Base-by-base conservation (phyloP, 2,888 invertebrate species). In the Gasteruption jaculator region DNA sequence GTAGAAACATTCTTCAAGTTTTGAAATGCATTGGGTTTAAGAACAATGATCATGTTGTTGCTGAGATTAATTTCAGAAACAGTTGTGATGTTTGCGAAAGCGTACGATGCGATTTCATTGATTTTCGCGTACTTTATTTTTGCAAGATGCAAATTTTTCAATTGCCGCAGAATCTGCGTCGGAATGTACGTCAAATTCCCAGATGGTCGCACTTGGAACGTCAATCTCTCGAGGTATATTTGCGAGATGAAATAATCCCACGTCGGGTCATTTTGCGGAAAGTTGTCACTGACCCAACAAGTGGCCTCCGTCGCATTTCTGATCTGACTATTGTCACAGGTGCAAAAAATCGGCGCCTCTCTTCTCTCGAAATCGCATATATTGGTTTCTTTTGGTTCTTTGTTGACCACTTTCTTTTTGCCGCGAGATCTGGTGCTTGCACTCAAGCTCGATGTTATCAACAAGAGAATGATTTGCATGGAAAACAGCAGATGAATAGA, bases 171-270 rank as follows among this genome's bases (percentile, higher is more conserved):
- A 30, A 84, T 80, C 63, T 80, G 80, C 12, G 82, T 83, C 4
- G 88, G 88, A 48, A 88, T 77, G 60, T 82, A 84, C 43, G 78
- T 80, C 45, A 88, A 73, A 14, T 79, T 78, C 11, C 83, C 83
- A 60, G 81, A 81, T 38, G 81, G 80, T 50, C 84, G 79, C 31
- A 86, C 80, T 58, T 83, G 80, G 61, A 89, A 82, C 58, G 81
- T 82, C 55, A 89, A 75, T 66, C 82, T 81, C 60, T 80, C 76
- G 52, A 88, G 69, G 56, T 79, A 77, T 33, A 80, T 80, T 68
- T 89, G 88, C 21, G 84, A 82, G 15, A 78, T 76, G 68, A 88
- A 86, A 60, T 82, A 77, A 50, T 78, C 78, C 88, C 89, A 89
- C 56, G 85, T 77, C 48, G 79, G 78, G 63, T 86, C 83, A 54